Evolutionary conservation across 2,888 invertebrate species (phyloP).

Genomic region (Stenurella melanura): DNA sequence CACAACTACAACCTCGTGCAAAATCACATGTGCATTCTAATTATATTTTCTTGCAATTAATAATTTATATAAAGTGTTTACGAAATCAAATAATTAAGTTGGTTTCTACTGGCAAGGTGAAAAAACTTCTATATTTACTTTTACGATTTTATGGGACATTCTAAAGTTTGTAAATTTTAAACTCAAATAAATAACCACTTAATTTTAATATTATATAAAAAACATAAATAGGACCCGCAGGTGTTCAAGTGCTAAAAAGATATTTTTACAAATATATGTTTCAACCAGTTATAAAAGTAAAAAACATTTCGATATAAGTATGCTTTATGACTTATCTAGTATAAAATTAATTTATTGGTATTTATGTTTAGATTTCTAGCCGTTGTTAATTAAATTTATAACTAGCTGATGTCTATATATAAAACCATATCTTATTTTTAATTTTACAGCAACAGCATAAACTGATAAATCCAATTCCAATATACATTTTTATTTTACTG

Average conservation of each 20-base stretch:
- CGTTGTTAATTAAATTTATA: constrained; percentile 7
- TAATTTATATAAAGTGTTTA: not conserved
- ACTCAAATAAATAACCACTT: constrained; percentile 8
- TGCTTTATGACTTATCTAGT: constrained; percentile 11
- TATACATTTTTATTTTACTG: constrained; percentile 36
- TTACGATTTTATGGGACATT: constrained; percentile 12
- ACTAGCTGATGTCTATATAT: constrained; percentile 18
- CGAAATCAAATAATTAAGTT: not conserved
- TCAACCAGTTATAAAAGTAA: not conserved
- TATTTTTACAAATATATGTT: not conserved
- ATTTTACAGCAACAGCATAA: constrained; percentile 23
- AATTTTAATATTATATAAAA: constrained; percentile 10
- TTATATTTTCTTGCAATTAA: not conserved
- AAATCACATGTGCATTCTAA: not conserved
- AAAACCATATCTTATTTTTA: constrained; percentile 16
- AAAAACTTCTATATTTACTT: constrained; percentile 12
- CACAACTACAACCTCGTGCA: too few species aligned
- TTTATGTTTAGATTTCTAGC: constrained; percentile 7
- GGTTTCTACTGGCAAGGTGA: not conserved
- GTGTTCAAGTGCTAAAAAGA: constrained; percentile 21
- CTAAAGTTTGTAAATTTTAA: constrained; percentile 14
- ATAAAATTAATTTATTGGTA: constrained; percentile 13
- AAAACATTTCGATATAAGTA: not conserved
- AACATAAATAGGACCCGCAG: constrained; percentile 17
- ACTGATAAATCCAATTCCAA: constrained; percentile 28